Conservation (phyloP, 2,113 vertebrate species). For the Triplophysa rosa region DNA sequence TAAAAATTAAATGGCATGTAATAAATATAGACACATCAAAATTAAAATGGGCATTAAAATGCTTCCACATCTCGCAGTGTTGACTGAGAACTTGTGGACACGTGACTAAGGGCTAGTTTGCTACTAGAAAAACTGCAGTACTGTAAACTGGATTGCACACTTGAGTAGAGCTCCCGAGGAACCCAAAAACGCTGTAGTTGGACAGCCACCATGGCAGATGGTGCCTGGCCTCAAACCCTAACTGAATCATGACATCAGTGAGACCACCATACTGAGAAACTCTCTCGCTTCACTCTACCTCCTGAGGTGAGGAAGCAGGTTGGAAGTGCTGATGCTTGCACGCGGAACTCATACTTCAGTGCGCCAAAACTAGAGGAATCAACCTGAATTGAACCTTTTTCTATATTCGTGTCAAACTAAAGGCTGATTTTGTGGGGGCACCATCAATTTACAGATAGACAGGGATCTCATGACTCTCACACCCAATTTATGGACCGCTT, state of each 20-base stretch:
- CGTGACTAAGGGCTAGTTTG: neutral
- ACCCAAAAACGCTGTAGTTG: constrained; percentile 58
- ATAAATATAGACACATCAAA: neutral
- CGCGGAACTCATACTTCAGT: constrained; percentile 11
- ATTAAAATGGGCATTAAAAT: neutral
- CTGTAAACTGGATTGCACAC: constrained; percentile 28
- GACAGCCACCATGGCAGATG: constrained; percentile 70
- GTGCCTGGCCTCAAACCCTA: constrained; percentile 58
- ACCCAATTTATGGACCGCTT: neutral
- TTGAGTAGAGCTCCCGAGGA: constrained; percentile 56
- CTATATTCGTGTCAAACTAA: neutral
- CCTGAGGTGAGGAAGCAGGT: neutral
- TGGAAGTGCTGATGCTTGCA: constrained; percentile 13
- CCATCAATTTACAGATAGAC: neutral
- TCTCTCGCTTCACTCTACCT: constrained; percentile 40
- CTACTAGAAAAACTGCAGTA: constrained; percentile 10
- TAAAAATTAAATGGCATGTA: neutral
- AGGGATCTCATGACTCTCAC: neutral
- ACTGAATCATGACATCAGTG: constrained; percentile 62
- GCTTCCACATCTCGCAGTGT: neutral
- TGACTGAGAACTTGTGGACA: neutral
- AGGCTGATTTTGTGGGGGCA: neutral
- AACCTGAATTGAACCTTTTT: no score
- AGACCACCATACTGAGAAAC: constrained; percentile 63
- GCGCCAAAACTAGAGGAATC: neutral